phyloP scores from a whole-genome alignment of 2,888 invertebrate genomes.

The Heliconius ismenius region DNA sequence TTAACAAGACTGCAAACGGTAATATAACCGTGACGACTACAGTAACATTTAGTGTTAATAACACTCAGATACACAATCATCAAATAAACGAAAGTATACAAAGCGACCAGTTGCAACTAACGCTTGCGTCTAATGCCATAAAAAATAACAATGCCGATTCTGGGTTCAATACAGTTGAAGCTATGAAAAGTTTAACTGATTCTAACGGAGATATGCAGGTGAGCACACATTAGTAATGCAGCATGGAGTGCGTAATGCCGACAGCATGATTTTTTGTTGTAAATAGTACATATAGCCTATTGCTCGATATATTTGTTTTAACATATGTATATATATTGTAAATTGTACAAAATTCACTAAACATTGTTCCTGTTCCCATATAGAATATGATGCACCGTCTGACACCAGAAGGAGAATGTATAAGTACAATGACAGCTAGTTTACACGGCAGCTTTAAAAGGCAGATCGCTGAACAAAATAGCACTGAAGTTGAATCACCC shows the following conservation, averaged over 20 bases:
- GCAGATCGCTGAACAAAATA: conserved; percentile 77
- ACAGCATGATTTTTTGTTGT: conserved; percentile 47
- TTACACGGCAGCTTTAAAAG: conserved; percentile 85
- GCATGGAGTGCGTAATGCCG: conserved; percentile 54
- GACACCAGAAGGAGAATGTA: conserved; percentile 86
- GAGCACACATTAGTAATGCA: conserved; percentile 51
- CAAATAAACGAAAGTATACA: conserved; percentile 77
- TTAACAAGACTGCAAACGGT: conserved; percentile 80
- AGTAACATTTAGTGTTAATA: conserved; percentile 90
- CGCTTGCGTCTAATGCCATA: conserved; percentile 78
- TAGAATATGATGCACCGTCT: conserved; percentile 86
- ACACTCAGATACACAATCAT: conserved; percentile 79
- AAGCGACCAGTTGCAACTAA: conserved; percentile 77
- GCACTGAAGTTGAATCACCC: conserved; percentile 70
- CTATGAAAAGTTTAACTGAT: conserved; percentile 63
- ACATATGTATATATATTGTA: conserved; percentile 24
- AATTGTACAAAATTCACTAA: conserved; percentile 43
- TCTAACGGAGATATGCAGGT: conserved; percentile 73
- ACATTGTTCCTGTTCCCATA: conserved; percentile 70
- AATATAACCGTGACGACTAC: conserved; percentile 93
- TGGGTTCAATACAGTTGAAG: conserved; percentile 66
- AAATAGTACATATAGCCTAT: conserved; percentile 40
- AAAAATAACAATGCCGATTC: conserved; percentile 72
- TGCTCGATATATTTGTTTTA: conserved; percentile 48
- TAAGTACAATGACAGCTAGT: conserved; percentile 83